These are phyloP conservation scores for Castor canadensis DNA, from an alignment of 2,113 vertebrate genomes.

Conservation along the genomic window DNA sequence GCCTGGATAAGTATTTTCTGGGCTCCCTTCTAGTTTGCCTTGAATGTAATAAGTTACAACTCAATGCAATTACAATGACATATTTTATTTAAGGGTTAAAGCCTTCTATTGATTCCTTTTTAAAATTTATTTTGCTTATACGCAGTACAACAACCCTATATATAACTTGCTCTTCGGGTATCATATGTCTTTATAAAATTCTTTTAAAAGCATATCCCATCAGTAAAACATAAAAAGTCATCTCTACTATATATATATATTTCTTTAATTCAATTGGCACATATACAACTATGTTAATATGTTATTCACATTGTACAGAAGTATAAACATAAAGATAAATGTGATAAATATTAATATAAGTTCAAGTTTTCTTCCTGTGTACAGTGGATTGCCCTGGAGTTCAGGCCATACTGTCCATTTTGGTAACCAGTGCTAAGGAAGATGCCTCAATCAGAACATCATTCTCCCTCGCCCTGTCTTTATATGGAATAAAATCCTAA, in stretches of 20 bases:
- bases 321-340: background rate
- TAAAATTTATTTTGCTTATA: background rate
- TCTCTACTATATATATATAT: background rate
- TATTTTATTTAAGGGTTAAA: constrained; percentile 45
- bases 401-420: background rate
- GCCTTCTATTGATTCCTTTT: background rate
- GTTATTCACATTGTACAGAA: constrained; percentile 29
- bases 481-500: background rate
- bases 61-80: background rate
- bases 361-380: background rate
- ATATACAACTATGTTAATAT: background rate
- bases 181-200: background rate
- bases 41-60: background rate
- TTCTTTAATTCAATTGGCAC: background rate
- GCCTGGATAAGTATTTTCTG: background rate
- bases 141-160: background rate
- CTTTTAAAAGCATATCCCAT: background rate
- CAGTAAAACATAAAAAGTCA: background rate
- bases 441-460: background rate
- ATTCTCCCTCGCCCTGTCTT: background rate
- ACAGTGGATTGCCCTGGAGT: background rate
- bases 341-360: constrained; percentile 27
- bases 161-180: background rate
- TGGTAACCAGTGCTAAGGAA: background rate
- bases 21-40: background rate